Base-by-base conservation (phyloP, 2,797 vertebrate genomes). In the Setipinna tenuifilis region DNA sequence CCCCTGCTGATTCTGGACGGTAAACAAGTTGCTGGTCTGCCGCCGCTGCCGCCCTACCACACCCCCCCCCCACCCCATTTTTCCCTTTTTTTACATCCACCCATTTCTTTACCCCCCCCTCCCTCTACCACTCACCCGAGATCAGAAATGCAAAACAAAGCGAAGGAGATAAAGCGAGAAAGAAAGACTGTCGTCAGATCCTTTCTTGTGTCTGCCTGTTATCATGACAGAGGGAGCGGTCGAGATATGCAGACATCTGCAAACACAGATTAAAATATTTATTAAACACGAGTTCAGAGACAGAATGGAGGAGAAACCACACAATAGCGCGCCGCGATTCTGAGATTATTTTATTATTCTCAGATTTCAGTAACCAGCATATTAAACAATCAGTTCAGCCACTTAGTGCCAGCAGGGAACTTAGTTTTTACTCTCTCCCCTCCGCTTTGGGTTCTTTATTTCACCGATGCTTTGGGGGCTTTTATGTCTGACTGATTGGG, bases 201-300 rank as follows among this genome's bases (percentile, higher is more conserved):
- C 6, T 86, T 90, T 86, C 90, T 88, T 87, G 19, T 61, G 85
- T 81, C 84, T 89, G 83, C 83, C 78, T 44, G 54, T 84, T 90
- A 87, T 87, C 82, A 85, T 80, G 71, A 78, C 71, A 78, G 71
- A 54, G 25, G 35, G 71, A 78, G 35, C 59, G 62, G 78, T 89
- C 44, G 89, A 78, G 89, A 89, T 91, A 94, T 92, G 91, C 92
- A 92, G 89, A 84, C 89, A 91, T 90, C 88, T 91, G 90, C 83
- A 90, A 88, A 85, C 86, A 86, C 50, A 80, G 78, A 87, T 85
- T 62, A 19, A 81, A 83, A 57, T 83, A 54, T 84, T 84, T 86
- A 80, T 85, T 87, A 81, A 83, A 83, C 54, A 81, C 23, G 75
- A 82, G 11, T 10, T 28, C 28, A 14, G 68, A 25, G 62, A 75